A percentile compares a stretch with the other conserved stretches of the same genome.
Conservation (phyloP, 2,113 vertebrate genomes). For the Suricata suricatta region DNA sequence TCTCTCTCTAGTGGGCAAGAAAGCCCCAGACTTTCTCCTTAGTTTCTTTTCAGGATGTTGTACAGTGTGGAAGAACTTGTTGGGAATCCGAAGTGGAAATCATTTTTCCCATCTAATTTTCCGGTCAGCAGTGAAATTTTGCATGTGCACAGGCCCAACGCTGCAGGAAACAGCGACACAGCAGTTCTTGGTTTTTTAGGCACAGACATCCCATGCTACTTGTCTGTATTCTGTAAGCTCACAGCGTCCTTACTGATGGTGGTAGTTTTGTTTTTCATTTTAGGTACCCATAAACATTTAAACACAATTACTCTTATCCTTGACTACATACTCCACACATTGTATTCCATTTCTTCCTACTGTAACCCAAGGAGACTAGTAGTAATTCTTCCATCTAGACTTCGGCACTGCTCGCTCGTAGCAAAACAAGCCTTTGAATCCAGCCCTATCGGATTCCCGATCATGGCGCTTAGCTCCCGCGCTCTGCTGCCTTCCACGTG, state of each 20-base stretch:
- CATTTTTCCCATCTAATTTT: background rate
- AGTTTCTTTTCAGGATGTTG: background rate
- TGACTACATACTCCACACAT: background rate
- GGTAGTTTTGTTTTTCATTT: background rate
- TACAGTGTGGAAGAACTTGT: fast-evolving
- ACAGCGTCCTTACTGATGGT: fast-evolving
- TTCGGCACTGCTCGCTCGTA: background rate
- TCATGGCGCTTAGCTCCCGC: background rate
- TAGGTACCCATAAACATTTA: background rate
- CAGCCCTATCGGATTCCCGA: fast-evolving
- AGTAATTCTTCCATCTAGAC: background rate
- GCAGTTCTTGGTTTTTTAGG: background rate
- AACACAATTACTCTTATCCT: background rate
- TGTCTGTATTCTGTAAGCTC: background rate
- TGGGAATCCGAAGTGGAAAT: background rate
- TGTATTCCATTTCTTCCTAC: background rate
- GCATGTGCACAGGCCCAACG: background rate
- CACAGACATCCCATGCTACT: background rate
- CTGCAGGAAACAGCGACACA: background rate
- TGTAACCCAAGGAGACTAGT: background rate
- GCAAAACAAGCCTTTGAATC: background rate
- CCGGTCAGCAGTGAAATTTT: background rate
- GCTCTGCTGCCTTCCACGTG: fast-evolving
- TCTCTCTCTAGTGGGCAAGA: background rate
- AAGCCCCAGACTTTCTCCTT: background rate